Base-by-base conservation (phyloP, 2,113 vertebrate genomes). In the Coturnix japonica region DNA sequence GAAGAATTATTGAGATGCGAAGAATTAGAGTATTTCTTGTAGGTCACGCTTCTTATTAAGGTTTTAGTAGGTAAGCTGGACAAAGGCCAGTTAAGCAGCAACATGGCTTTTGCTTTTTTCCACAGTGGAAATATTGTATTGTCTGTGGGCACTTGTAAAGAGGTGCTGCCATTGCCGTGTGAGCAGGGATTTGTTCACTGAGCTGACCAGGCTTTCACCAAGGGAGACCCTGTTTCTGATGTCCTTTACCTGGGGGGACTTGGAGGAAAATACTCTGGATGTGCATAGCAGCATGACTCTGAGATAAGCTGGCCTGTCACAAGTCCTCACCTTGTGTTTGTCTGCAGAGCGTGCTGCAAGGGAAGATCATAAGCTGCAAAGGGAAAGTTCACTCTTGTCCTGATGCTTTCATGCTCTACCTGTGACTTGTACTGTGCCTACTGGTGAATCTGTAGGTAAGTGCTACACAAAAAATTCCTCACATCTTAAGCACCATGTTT, bases 101-200 rank as follows among this genome's bases (percentile, higher is more conserved):
- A 0, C 5, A 2, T 0, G 5, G 61, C 37, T 6, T 0, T 20
- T 12, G 44, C 14, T 44, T 73, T 63, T 71, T 39, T 51, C 51
- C 53, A 41, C 47, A 23, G 33, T 33, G 75, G 21, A 31, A 53
- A 65, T 78, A 53, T 43, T 53, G 63, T 47, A 19, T 43, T 26
- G 63, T 43, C 37, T 33, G 46, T 31, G 47, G 51, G 17, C 23
- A 21, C 33, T 51, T 53, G n/a, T 21, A 54, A 43, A 20, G 46
- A 37, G 22, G 43, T 46, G 17, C 43, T 37, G n/a, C 57, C 14
- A 15, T 17, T 37, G 43, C 30, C n/a, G 31, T 10, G 20, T 20
- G 74, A 51, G 39, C 18, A 26, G 35, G 49, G 75, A 19, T 65
- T 43, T 37, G 10, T 16, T 39, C n/a, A 20, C 6, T 43, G n/a